Percentiles rank a stretch among this genome's conserved stretches.
phyloP scores from a whole-genome alignment of 2,113 vertebrate species.

The Perccottus glenii region DNA sequence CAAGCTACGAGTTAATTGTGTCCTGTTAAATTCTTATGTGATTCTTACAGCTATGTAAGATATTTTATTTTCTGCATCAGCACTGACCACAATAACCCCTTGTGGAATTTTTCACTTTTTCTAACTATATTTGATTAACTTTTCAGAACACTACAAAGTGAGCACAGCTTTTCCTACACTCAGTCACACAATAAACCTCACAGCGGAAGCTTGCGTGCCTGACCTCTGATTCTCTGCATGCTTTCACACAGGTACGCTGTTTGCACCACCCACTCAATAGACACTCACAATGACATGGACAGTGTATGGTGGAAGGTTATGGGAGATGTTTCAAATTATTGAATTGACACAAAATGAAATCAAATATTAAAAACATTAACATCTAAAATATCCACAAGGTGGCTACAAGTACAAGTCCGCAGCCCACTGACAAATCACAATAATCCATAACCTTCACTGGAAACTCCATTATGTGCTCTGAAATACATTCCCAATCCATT shows the following conservation, averaged over 20 bases:
- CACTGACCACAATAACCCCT: no score
- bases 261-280: slow-evolving; percentile 30
- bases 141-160: no score
- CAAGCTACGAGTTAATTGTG: no score
- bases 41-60: no score
- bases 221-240: slow-evolving; percentile 40
- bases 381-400: not conserved
- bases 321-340: slow-evolving; percentile 10
- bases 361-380: not conserved
- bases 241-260: slow-evolving; percentile 37
- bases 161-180: not conserved
- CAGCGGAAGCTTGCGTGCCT: slow-evolving; percentile 18
- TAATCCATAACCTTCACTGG: not conserved
- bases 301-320: not conserved
- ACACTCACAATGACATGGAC: slow-evolving; percentile 30
- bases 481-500: not conserved
- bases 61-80: no score
- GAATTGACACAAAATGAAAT: no score
- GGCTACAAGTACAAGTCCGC: no score
- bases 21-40: no score
- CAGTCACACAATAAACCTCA: not conserved
- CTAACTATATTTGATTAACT: no score
- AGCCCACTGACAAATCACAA: not conserved
- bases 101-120: no score
- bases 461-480: not conserved